Percentiles rank a stretch among this genome's conserved stretches.
These are phyloP conservation scores for Ommatoiulus sabulosus DNA, from an alignment of 2,888 invertebrate genomes.

Conservation along the genomic window DNA sequence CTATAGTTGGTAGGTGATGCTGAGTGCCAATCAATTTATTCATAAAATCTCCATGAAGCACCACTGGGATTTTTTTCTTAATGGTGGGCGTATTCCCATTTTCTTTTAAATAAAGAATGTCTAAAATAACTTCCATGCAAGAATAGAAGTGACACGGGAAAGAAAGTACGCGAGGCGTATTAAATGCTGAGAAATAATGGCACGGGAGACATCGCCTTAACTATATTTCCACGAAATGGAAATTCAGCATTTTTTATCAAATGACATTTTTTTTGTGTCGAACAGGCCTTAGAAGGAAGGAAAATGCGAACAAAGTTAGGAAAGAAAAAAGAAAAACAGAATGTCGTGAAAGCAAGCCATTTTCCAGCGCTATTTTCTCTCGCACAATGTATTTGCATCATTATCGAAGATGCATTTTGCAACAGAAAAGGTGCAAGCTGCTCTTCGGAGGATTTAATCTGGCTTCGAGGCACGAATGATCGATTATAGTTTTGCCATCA, in stretches of 20 bases:
- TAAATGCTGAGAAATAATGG: slow-evolving; percentile 37
- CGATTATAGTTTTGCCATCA: slow-evolving; percentile 52
- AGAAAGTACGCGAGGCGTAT: not conserved
- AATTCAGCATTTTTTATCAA: slow-evolving; percentile 37
- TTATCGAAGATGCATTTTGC: slow-evolving; percentile 41
- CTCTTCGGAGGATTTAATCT: slow-evolving; percentile 49
- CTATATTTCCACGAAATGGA: slow-evolving; percentile 45
- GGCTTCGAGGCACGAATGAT: slow-evolving; percentile 52
- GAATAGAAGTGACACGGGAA: not conserved
- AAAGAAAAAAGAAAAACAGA: not conserved
- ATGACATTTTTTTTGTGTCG: not conserved
- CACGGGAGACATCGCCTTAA: not conserved
- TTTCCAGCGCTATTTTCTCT: not conserved
- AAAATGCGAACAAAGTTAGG: not conserved
- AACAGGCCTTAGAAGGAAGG: not conserved
- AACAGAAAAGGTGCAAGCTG: slow-evolving; percentile 45
- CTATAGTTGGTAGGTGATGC: not conserved
- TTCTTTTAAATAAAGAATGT: slow-evolving; percentile 35
- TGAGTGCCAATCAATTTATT: slow-evolving; percentile 22
- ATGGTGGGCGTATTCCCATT: slow-evolving; percentile 26
- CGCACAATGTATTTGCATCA: slow-evolving; percentile 37
- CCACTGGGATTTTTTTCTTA: not conserved
- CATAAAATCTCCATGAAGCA: not conserved
- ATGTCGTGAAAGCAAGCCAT: not conserved
- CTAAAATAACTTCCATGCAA: not conserved